A percentile compares a stretch with the other conserved stretches of the same genome.
Conservation (phyloP, 2,797 vertebrate species). For the Oreochromis mossambicus region DNA sequence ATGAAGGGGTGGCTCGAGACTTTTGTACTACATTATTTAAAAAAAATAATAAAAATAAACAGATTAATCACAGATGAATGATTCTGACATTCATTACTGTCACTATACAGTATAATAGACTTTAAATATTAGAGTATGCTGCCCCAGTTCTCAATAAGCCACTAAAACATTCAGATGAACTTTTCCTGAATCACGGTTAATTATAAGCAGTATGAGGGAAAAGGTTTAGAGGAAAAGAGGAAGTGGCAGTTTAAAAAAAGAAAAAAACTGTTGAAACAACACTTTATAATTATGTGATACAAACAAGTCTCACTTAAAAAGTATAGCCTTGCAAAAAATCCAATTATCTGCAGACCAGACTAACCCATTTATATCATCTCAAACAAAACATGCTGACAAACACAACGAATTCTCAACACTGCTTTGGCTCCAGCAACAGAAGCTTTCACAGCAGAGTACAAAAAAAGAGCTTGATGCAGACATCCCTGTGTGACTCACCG, state of each 20-base stretch:
- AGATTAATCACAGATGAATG: background rate
- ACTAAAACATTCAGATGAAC: background rate
- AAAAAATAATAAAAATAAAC: background rate
- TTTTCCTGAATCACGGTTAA: background rate
- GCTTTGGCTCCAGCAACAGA: background rate
- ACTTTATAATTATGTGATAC: background rate
- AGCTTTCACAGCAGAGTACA: background rate
- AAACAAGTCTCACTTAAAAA: background rate
- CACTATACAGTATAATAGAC: background rate
- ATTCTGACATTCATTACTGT: background rate
- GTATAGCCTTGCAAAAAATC: background rate
- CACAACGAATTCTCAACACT: background rate
- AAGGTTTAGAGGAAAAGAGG: background rate
- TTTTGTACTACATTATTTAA: background rate
- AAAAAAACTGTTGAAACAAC: background rate
- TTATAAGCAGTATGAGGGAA: background rate
- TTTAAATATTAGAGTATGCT: background rate
- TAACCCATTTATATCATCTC: background rate
- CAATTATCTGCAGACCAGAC: background rate
- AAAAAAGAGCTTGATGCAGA: slow-evolving; percentile 4
- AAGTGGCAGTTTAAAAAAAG: background rate
- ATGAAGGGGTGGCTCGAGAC: background rate
- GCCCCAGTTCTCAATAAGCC: background rate
- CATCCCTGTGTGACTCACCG: slow-evolving; percentile 20
- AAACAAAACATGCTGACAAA: slow-evolving; percentile 14